A percentile compares a stretch with the other conserved stretches of the same genome.
Conservation (phyloP, 2,888 invertebrate genomes). For the Gasteruption jaculator region DNA sequence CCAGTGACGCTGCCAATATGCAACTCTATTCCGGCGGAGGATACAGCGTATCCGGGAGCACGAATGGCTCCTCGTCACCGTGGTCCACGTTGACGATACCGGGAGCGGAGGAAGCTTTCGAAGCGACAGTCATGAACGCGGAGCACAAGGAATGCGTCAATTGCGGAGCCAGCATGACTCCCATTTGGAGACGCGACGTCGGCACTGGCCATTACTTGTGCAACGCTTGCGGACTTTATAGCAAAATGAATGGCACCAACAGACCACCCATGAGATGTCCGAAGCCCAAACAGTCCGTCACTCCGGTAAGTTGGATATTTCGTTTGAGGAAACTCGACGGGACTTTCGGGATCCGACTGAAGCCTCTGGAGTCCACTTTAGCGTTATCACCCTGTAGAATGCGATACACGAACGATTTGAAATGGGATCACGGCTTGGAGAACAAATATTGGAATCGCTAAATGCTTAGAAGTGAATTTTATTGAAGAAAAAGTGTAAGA, state of each 20-base stretch:
- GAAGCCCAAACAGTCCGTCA: conserved; percentile 42
- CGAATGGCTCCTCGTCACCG: conserved; percentile 53
- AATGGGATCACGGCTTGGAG: too few species aligned
- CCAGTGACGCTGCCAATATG: conserved; percentile 37
- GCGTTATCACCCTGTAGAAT: too few species aligned
- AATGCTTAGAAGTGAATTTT: too few species aligned
- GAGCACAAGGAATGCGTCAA: conserved; percentile 71
- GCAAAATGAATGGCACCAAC: conserved; percentile 56
- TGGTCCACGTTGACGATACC: conserved; percentile 52
- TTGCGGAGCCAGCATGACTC: conserved; percentile 65
- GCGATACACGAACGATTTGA: too few species aligned
- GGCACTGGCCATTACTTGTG: conserved; percentile 83
- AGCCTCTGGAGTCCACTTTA: too few species aligned
- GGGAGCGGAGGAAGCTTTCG: conserved; percentile 55
- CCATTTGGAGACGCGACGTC: conserved; percentile 82
- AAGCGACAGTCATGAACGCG: conserved; percentile 49
- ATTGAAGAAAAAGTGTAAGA: too few species aligned
- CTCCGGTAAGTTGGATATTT: conserved; percentile 33
- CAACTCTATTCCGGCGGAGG: conserved; percentile 38
- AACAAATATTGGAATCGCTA: too few species aligned
- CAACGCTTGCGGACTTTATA: conserved; percentile 72
- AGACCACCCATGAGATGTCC: conserved; percentile 52
- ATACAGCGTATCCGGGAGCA: conserved; percentile 44
- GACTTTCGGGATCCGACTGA: too few species aligned
- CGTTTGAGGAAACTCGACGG: too few species aligned